Conservation (phyloP, 2,113 vertebrate genomes). For the Oostethus manadensis region DNA sequence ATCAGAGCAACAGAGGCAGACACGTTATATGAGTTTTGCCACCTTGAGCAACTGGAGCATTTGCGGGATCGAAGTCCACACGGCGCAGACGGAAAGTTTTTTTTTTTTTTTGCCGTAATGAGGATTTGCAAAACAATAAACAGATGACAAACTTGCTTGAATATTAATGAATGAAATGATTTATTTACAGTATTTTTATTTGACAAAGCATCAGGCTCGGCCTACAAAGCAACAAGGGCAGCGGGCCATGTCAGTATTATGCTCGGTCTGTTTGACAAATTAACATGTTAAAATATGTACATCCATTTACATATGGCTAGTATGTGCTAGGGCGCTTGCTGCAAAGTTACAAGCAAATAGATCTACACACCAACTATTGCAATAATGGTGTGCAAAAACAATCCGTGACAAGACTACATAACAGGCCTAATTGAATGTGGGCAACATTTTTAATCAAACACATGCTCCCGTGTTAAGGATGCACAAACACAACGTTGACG, state of each 20-base stretch:
- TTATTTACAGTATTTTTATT: constrained; percentile 55
- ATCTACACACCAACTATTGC: no score
- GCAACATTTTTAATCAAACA: constrained; percentile 33
- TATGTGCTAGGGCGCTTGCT: constrained; percentile 26
- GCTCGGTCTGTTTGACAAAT: constrained; percentile 52
- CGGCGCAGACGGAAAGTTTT: neutral
- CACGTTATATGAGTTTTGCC: constrained; percentile 34
- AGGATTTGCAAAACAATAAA: no score
- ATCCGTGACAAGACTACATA: constrained; percentile 27
- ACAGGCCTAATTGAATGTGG: constrained; percentile 38
- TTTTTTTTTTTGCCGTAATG: no score
- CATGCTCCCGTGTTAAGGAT: constrained; percentile 6
- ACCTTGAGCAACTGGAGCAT: constrained; percentile 23
- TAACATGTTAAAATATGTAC: constrained; percentile 68
- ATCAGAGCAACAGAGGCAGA: constrained; percentile 46
- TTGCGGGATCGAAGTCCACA: constrained; percentile 4
- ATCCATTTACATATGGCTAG: constrained; percentile 54
- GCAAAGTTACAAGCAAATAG: constrained; percentile 10
- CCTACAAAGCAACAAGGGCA: constrained; percentile 31
- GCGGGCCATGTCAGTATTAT: constrained; percentile 51
- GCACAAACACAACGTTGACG: neutral
- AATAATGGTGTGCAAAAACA: constrained; percentile 10
- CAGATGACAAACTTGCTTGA: constrained; percentile 3
- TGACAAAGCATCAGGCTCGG: constrained; percentile 33
- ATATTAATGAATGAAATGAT: constrained; percentile 48